Base-by-base conservation (phyloP, 1,140 invertebrate species). In the Streblospio benedicti region DNA sequence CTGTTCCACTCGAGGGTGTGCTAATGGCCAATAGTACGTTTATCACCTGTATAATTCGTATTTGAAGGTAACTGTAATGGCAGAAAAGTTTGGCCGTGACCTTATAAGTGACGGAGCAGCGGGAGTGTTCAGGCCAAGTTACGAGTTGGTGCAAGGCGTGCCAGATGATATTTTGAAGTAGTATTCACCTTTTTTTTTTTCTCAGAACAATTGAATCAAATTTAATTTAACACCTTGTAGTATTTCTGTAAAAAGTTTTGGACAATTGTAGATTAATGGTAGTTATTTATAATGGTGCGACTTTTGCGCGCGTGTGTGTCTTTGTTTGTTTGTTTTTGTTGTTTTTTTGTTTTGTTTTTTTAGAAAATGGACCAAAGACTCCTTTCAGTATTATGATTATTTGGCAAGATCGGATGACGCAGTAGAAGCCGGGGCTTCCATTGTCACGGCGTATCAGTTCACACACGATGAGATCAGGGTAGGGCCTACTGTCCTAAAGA, bases 51-150 rank as follows among this genome's bases (percentile, higher is more conserved):
- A n/a, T n/a, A n/a, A n/a, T n/a, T n/a, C n/a, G n/a, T n/a, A n/a
- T n/a, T n/a, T n/a, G n/a, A n/a, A 83, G 9, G 77, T 94, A 2
- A 87, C 85, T 0, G 71, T 96, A 5, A 77, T 93, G 16, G 89
- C 91, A 0, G 87, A 90, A 50, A 83, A 83, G 56, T 93, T 91
- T 69, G 80, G 84, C 59, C 71, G 82, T 33, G 83, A 90, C 18
- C 93, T 89, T 0, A 85, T 86, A 0, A 94, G 91, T 73, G 81
- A 85, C 74, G 87, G 91, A 0, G 91, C 92, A 0, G 91, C 89
- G 9, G 92, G 92, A 4, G 81, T 94, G 41, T 94, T 94, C 71
- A 77, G 88, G 43, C 87, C 92, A 4, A 85, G 87, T 6, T 81
- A 83, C 0, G 85, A 84, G 4, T 61, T 65, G 32, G 59, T 89